A percentile compares a stretch with the other conserved stretches of the same genome.
These are phyloP conservation scores for Rhizomys pruinosus DNA, from an alignment of 2,113 vertebrate genomes.

Conservation along the genomic window DNA sequence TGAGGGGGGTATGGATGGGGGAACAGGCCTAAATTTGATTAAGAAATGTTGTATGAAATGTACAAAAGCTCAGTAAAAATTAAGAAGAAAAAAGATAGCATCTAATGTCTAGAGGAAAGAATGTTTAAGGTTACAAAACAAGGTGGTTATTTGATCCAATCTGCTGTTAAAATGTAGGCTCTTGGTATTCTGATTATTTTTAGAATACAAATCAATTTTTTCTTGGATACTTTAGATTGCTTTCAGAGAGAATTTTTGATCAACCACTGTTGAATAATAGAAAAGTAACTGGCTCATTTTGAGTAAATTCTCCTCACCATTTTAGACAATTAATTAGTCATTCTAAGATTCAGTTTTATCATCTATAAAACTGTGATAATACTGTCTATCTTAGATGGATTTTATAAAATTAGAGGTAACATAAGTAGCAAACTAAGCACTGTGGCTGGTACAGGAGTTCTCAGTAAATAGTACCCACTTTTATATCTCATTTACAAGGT, in stretches of 20 bases:
- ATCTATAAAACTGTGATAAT: neutral
- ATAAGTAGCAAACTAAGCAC: neutral
- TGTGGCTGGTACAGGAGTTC: neutral
- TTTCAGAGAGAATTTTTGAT: neutral
- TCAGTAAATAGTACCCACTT: neutral
- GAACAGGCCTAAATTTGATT: too few species aligned
- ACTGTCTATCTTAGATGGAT: neutral
- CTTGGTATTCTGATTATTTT: neutral
- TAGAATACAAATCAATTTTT: neutral
- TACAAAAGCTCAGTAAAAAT: too few species aligned
- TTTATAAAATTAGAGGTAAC: neutral
- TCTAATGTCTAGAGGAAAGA: neutral
- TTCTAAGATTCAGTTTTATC: slow-evolving; percentile 8
- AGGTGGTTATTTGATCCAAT: neutral
- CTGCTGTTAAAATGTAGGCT: neutral
- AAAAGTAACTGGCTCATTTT: neutral
- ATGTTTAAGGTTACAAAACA: neutral
- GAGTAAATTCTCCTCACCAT: neutral
- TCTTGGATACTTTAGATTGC: neutral
- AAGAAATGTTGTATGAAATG: too few species aligned
- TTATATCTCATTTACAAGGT: neutral
- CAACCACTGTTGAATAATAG: slow-evolving; percentile 2
- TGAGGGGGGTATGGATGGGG: too few species aligned
- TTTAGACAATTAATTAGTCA: neutral
- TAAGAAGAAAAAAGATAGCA: neutral